Percentiles rank a stretch among this genome's conserved stretches.
These are phyloP conservation scores for Geococcyx californianus DNA, from an alignment of 2,113 vertebrate species.

Conservation along the genomic window DNA sequence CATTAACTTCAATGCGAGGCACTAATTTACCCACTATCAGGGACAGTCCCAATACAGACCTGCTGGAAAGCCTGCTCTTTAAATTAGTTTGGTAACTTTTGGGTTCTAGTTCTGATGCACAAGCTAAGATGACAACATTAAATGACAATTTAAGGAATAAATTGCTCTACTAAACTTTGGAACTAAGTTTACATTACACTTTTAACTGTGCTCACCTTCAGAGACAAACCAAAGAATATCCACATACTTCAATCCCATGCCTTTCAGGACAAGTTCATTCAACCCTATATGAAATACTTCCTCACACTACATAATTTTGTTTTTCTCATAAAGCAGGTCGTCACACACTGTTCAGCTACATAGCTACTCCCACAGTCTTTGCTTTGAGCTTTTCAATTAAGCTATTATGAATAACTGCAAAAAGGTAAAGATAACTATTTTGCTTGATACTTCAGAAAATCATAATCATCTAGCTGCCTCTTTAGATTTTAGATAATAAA, in stretches of 20 bases:
- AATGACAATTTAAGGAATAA: neutral
- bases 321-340: neutral
- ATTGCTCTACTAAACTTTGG: neutral
- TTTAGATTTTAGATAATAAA: neutral
- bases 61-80: neutral
- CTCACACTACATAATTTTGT: accelerated
- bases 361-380: neutral
- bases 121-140: neutral
- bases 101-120: neutral
- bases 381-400: neutral
- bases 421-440: neutral
- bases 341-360: neutral
- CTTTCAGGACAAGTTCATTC: neutral
- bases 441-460: neutral
- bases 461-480: neutral
- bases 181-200: neutral
- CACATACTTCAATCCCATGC: neutral
- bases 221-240: neutral
- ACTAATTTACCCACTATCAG: neutral
- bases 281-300: neutral
- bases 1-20: neutral
- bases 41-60: neutral
- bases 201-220: neutral
- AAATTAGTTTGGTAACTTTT: neutral
- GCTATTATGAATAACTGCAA: neutral